phyloP scores from a whole-genome alignment of 2,888 invertebrate genomes.

The Phalera bucephala region DNA sequence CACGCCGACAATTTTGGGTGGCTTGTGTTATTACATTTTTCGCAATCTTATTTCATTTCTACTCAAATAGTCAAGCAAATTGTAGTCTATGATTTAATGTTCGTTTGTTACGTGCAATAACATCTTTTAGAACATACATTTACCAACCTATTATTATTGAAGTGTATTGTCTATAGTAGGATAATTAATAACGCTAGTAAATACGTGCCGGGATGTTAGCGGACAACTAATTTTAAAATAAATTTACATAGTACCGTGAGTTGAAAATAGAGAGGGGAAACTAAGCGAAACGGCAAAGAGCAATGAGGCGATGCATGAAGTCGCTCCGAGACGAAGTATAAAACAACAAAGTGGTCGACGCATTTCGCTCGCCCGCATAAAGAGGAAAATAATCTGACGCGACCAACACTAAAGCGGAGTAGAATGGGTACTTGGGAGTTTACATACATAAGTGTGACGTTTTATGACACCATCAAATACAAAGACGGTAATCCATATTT shows the following conservation, averaged over 20 bases:
- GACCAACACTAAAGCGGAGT: constrained; percentile 44
- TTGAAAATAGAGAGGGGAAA: constrained; percentile 76
- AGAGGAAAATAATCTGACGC: constrained; percentile 72
- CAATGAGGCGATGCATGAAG: constrained; percentile 80
- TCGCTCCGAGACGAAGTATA: constrained; percentile 75
- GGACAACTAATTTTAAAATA: constrained; percentile 57
- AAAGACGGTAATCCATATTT: constrained; percentile 16
- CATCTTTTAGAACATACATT: neutral
- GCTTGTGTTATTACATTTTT: constrained; percentile 53
- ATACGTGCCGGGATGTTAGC: constrained; percentile 35
- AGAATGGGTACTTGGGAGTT: constrained; percentile 63
- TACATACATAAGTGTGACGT: constrained; percentile 59
- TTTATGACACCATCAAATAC: no score
- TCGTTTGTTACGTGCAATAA: neutral
- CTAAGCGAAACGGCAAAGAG: constrained; percentile 77
- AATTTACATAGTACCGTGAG: constrained; percentile 77
- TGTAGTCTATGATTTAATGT: constrained; percentile 28
- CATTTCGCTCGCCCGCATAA: constrained; percentile 67
- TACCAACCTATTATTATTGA: no score
- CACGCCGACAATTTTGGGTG: constrained; percentile 43
- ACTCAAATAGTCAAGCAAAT: constrained; percentile 46
- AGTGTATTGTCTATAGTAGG: no score
- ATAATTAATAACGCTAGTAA: no score
- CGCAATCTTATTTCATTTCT: constrained; percentile 42
- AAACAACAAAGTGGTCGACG: constrained; percentile 81